Conservation (phyloP, 2,113 vertebrate species). For the Ancistrus triradiatus region DNA sequence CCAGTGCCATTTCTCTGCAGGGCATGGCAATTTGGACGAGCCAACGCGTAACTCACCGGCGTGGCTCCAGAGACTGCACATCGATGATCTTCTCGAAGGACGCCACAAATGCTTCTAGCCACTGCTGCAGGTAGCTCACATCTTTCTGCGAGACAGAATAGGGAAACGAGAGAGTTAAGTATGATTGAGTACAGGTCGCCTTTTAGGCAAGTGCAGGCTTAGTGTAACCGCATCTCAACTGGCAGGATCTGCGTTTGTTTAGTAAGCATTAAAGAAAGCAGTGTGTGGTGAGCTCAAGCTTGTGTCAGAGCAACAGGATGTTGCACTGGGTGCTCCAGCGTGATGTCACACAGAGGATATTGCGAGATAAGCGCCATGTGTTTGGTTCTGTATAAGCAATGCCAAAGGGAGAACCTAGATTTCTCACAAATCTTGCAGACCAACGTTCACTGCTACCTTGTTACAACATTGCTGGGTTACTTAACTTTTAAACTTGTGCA, state of each 20-base stretch:
- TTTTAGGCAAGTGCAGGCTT: not conserved
- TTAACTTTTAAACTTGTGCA: not conserved
- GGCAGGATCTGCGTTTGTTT: not conserved
- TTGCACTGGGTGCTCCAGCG: slow-evolving; percentile 21
- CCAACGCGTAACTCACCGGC: slow-evolving; percentile 70
- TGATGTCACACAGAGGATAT: slow-evolving; percentile 32
- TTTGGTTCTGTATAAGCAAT: not conserved
- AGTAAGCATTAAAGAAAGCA: not conserved
- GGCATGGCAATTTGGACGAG: too few relatives aligned
- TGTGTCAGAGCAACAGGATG: slow-evolving; percentile 36
- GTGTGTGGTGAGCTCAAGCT: slow-evolving; percentile 2
- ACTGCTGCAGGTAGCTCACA: slow-evolving; percentile 85
- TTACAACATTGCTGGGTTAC: slow-evolving; percentile 1
- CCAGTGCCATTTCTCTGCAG: not conserved
- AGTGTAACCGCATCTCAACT: not conserved
- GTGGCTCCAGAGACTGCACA: slow-evolving; percentile 82
- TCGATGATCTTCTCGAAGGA: slow-evolving; percentile 85
- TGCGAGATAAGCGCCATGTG: slow-evolving; percentile 8
- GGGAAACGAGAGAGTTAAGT: not conserved
- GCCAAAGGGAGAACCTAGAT: slow-evolving; percentile 5
- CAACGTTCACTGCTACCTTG: not conserved
- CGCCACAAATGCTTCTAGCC: slow-evolving; percentile 85
- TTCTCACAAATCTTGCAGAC: not conserved
- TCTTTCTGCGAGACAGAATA: slow-evolving; percentile 77
- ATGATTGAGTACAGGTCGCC: not conserved